phyloP scores from a whole-genome alignment of 2,797 vertebrate genomes.

The Pseudomugil tenellus region DNA sequence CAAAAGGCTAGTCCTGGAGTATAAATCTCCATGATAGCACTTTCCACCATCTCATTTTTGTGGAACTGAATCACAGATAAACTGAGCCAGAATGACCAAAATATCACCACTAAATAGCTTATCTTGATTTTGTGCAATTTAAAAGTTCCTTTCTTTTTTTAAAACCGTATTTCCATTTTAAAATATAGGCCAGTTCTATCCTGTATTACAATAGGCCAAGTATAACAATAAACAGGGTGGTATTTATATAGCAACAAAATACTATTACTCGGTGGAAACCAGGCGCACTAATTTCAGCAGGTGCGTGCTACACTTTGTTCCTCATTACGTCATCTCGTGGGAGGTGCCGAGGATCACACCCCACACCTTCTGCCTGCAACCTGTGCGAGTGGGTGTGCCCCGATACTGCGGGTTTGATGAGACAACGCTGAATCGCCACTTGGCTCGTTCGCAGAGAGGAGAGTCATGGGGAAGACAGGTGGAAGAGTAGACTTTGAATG shows the following conservation, averaged over 20 bases:
- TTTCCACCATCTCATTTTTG: too few relatives aligned
- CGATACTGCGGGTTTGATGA: slow-evolving; percentile 45
- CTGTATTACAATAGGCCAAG: neutral
- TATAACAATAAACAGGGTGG: too few relatives aligned
- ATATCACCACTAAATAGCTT: too few relatives aligned
- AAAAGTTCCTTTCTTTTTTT: too few relatives aligned
- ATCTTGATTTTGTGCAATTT: too few relatives aligned
- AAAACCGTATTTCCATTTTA: too few relatives aligned
- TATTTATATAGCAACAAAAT: neutral
- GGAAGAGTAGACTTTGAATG: slow-evolving; percentile 86
- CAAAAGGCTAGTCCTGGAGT: too few relatives aligned
- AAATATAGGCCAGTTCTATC: neutral
- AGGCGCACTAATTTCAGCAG: slow-evolving; percentile 20
- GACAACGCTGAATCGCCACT: slow-evolving; percentile 34
- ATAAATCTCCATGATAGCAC: too few relatives aligned
- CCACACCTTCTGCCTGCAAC: slow-evolving; percentile 24
- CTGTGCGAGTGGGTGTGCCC: slow-evolving; percentile 66
- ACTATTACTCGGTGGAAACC: neutral
- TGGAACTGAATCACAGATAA: too few relatives aligned
- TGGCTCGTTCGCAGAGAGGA: neutral
- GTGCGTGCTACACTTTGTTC: neutral
- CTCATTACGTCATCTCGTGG: slow-evolving; percentile 2
- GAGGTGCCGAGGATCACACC: slow-evolving; percentile 46
- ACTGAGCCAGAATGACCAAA: too few relatives aligned
- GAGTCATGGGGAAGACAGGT: slow-evolving; percentile 79